These are phyloP conservation scores for Monochamus alternatus DNA, from an alignment of 2,888 invertebrate species.

Conservation along the genomic window DNA sequence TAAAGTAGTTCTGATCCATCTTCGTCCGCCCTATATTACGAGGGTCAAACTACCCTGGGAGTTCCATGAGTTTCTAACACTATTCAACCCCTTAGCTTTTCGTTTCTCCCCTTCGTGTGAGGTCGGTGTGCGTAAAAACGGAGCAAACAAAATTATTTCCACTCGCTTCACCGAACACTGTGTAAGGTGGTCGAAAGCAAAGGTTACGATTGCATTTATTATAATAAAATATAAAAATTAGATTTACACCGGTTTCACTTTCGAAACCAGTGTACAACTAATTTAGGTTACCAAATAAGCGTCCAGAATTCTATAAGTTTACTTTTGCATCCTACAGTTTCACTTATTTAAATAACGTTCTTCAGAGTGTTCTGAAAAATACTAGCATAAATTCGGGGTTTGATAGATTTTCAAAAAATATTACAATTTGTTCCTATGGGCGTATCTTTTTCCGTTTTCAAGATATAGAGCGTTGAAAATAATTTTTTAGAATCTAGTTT, in stretches of 20 bases:
- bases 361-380: too few relatives aligned
- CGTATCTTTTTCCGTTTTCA: too few relatives aligned
- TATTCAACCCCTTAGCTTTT: constrained; percentile 50
- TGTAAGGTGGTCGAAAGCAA: constrained; percentile 37
- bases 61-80: constrained; percentile 41
- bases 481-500: too few relatives aligned
- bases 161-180: constrained; percentile 45
- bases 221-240: constrained; percentile 16
- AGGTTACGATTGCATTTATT: constrained; percentile 28
- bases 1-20: constrained; percentile 55
- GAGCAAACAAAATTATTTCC: constrained; percentile 46
- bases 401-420: too few relatives aligned
- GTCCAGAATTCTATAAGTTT: constrained; percentile 2
- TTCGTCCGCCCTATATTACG: constrained; percentile 52
- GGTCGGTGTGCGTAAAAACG: constrained; percentile 38
- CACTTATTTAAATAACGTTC: too few relatives aligned
- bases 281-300: constrained; percentile 3
- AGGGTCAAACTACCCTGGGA: constrained; percentile 52
- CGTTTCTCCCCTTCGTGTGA: constrained; percentile 32
- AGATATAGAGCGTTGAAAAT: too few relatives aligned
- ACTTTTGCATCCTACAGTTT: too few relatives aligned
- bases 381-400: too few relatives aligned
- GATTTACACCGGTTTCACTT: neutral
- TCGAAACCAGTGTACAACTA: neutral
- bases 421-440: too few relatives aligned